Evolutionary conservation across 2,797 vertebrate species (phyloP), one percentile per base, ranked within the genome.

Genomic region (Rhadinocentrus ornatus): DNA sequence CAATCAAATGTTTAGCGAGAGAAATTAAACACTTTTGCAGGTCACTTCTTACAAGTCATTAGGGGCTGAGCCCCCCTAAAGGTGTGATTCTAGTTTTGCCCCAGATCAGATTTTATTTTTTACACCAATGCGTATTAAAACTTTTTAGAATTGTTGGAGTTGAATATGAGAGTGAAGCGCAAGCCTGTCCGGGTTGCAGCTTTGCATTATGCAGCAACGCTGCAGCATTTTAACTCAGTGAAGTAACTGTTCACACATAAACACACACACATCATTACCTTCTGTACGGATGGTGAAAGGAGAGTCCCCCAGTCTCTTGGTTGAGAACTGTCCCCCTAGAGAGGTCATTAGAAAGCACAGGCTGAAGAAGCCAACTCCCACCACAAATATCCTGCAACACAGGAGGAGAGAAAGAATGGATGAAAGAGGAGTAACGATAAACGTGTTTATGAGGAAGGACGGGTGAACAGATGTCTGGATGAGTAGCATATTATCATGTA

Each of bases 331-430:
- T 60, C 96, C 96, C 85, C 96, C 97, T 84, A 98, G 93, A 31
- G 96, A 98, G 0, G 96, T 97, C 96, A 98, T 98, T 88, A 98
- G 95, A 94, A 98, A 97, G 91, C 96, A 98, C 75, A 98, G 94
- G 4, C 96, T 97, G 93, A 98, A 98, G 94, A 98, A 97, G 89
- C 96, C 96, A 41, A 96, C 95, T 75, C 96, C 96, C 89, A 96
- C 94, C 89, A 98, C 94, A 24, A 97, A 97, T 84, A 99, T 96
- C 94, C 96, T 97, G 93, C 0, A 1, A 85, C 77, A 93, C 69
- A 88, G 26, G 41, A 62, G 73, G 69, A 77, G 65, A 81, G 71
- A 34, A 48, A 52, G 57, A 78, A 62, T 2, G 12, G 29, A 81
- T 78, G 56, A 81, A 80, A 71, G 15, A 37, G 46, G 57, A 81